Conservation (phyloP, 2,113 vertebrate genomes). For the Platichthys flesus region DNA sequence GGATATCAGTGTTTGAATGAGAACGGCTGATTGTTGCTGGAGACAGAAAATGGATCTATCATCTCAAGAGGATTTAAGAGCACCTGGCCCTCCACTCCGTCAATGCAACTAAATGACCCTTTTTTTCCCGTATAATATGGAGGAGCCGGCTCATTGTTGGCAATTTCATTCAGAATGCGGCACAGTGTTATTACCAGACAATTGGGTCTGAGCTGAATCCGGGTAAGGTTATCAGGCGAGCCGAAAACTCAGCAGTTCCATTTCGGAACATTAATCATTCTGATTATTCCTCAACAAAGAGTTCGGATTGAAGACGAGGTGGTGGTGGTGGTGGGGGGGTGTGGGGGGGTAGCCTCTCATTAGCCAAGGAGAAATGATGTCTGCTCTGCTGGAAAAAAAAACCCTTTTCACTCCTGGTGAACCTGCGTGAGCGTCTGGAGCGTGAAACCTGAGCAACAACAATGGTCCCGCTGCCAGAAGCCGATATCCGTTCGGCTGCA, state of each 20-base stretch:
- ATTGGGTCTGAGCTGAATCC: conserved; percentile 61
- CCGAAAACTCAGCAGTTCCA: conserved; percentile 48
- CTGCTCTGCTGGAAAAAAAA: conserved; percentile 21
- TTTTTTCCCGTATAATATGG: conserved; percentile 21
- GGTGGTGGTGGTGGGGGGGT: background rate
- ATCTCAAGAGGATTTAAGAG: conserved; percentile 50
- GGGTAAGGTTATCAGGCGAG: conserved; percentile 62
- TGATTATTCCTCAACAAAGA: conserved; percentile 66
- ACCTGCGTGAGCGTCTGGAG: conserved; percentile 56
- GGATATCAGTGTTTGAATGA: conserved; percentile 35
- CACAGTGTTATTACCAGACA: conserved; percentile 60
- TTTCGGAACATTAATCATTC: conserved; percentile 66
- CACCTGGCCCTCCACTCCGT: conserved; percentile 38
- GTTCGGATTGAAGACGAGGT: conserved; percentile 33
- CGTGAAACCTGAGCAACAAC: conserved; percentile 65
- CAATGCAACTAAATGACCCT: conserved; percentile 44
- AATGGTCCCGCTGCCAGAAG: conserved; percentile 66
- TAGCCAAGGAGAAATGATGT: conserved; percentile 56
- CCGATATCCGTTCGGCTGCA: conserved; percentile 70
- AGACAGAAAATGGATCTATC: conserved; percentile 50
- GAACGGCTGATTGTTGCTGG: conserved; percentile 40
- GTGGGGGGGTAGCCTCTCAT: conserved; percentile 39
- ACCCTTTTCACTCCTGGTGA: conserved; percentile 37
- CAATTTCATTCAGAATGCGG: conserved; percentile 60
- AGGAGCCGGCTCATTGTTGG: conserved; percentile 39